A percentile compares a stretch with the other conserved stretches of the same genome.
phyloP scores from a whole-genome alignment of 2,113 vertebrate genomes.

The Bungarus multicinctus region DNA sequence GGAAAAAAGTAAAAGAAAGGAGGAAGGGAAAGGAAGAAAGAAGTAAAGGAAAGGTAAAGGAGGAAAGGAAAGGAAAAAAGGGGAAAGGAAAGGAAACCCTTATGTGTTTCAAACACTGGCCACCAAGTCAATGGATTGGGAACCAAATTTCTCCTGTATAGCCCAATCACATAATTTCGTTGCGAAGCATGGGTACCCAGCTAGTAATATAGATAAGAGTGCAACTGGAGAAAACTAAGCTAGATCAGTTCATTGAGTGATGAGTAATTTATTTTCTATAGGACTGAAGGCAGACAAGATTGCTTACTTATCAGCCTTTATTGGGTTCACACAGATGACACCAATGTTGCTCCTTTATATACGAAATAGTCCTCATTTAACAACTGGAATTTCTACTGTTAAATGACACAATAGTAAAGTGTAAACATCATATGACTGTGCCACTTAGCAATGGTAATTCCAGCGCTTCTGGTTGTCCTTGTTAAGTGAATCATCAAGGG shows the following conservation, averaged over 20 bases:
- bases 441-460: not conserved
- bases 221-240: not conserved
- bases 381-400: not conserved
- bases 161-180: too few species aligned
- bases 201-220: not conserved
- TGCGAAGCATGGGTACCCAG: too few species aligned
- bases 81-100: too few species aligned
- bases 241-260: not conserved
- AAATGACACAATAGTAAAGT: not conserved
- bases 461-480: not conserved
- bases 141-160: too few species aligned
- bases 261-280: too few species aligned
- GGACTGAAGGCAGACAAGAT: not conserved
- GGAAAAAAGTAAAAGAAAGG: too few species aligned
- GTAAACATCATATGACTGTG: not conserved
- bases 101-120: too few species aligned
- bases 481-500: not conserved
- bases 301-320: not conserved
- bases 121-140: too few species aligned
- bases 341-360: not conserved
- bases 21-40: too few species aligned
- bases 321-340: not conserved
- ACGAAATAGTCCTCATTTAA: not conserved
- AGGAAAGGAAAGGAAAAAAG: too few species aligned
- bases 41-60: too few species aligned